A percentile compares a stretch with the other conserved stretches of the same genome.
Conservation (phyloP, 2,888 invertebrate species). For the Pseudanteris insignis region DNA sequence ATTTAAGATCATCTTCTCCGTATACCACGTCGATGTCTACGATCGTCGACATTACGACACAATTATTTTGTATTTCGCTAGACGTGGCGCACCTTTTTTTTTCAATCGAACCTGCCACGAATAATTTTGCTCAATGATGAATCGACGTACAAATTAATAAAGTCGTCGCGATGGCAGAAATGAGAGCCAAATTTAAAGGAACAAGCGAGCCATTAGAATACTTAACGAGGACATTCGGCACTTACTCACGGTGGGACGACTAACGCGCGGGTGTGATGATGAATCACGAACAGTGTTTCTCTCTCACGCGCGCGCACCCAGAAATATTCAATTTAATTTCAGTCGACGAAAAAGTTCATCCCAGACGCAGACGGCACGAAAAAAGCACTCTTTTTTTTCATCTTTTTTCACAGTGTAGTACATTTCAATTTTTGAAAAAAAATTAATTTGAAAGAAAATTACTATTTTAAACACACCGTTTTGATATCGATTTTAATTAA, state of each 20-base stretch:
- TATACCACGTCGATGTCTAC: too few species aligned
- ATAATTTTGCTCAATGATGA: neutral
- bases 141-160: constrained; percentile 51
- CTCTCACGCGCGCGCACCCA: constrained; percentile 55
- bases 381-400: constrained; percentile 19
- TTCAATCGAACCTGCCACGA: too few species aligned
- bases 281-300: constrained; percentile 56
- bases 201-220: constrained; percentile 62
- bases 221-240: constrained; percentile 64
- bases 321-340: constrained; percentile 62
- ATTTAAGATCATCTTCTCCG: too few species aligned
- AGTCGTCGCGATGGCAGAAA: constrained; percentile 49
- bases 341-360: constrained; percentile 49
- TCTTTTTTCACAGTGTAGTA: too few species aligned
- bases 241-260: constrained; percentile 49
- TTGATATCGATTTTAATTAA: too few species aligned
- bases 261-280: constrained; percentile 66
- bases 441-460: too few species aligned
- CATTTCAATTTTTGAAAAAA: too few species aligned
- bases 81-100: too few species aligned
- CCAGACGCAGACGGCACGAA: constrained; percentile 24
- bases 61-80: too few species aligned
- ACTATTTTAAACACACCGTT: too few species aligned
- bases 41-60: too few species aligned
- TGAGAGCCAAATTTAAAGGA: constrained; percentile 53